phyloP scores from a whole-genome alignment of 2,888 invertebrate species.

The Glyphotaelius pellucidus region DNA sequence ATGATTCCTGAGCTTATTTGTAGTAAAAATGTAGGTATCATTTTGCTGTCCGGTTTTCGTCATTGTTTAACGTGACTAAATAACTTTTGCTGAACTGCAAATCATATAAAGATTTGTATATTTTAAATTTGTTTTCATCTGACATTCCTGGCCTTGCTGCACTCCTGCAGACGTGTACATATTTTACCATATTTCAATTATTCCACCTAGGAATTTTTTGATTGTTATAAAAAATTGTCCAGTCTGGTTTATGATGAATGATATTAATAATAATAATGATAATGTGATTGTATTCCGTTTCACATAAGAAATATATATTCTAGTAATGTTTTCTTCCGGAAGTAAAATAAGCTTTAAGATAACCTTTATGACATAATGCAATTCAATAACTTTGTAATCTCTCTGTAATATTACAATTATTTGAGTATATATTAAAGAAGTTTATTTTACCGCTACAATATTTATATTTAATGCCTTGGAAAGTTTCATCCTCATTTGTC shows the following conservation, averaged over 20 bases:
- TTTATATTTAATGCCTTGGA: not conserved
- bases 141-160: not conserved
- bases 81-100: not conserved
- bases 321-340: not conserved
- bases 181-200: not conserved
- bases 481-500: not conserved
- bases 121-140: not conserved
- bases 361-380: not conserved
- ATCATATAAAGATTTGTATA: not conserved
- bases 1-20: too few species aligned
- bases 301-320: not conserved
- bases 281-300: not conserved
- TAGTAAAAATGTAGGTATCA: too few species aligned
- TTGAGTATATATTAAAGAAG: not conserved
- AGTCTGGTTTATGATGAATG: not conserved
- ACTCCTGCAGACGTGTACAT: not conserved
- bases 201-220: not conserved
- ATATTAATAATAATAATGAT: not conserved
- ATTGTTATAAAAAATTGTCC: not conserved
- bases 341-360: not conserved
- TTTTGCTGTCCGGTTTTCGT: not conserved
- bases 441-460: not conserved
- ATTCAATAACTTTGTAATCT: not conserved
- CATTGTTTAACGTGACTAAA: not conserved
- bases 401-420: not conserved